Evolutionary conservation across 2,888 invertebrate species (phyloP), one percentile per base, ranked within the genome.

Genomic region (Pyrgus malvae): DNA sequence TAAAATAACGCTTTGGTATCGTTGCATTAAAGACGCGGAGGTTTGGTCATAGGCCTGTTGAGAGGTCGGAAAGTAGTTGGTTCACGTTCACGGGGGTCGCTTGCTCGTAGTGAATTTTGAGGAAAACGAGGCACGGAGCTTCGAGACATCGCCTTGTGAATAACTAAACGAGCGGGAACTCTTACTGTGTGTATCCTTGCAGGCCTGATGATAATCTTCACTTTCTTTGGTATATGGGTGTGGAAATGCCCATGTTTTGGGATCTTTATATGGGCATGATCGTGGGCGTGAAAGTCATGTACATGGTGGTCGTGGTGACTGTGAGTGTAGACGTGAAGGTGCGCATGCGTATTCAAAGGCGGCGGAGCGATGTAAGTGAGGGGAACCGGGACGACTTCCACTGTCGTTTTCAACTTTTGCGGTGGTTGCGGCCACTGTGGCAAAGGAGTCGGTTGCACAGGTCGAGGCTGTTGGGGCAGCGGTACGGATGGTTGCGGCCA

Each of bases 321-420:
- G 46, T 76, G 72, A 14, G 68, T 67, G 5, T 62, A 70, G 59
- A 54, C 71, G 63, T 37, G 40, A 3, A 53, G 9, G 7, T 53
- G 29, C 2, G 21, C n/a, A 23, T 53, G 63, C 29, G 61, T 61
- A n/a, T 78, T 49, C 21, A 45, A 9, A 1, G 85, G 80, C 1
- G 88, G 89, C 8, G 88, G 90, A 11, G 83, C 80, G 8, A 90
- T 88, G 53, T 89, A 90, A 3, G 78, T 76, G 8, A 90, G 63
- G 1, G 90, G 89, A 6, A 87, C 86, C 4, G 81, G 82, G 9
- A 85, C 84, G 0, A 90, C 70, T 67, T 90, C 89, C 0, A 90
- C 85, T 16, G 76, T 70, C 2, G 90, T 89, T 61, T 74, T 87
- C 16, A 84, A 58, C 49, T 88, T 89, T 51, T 76, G 82, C 0